Conservation (phyloP, 2,888 invertebrate species). For the Clivina fossor region DNA sequence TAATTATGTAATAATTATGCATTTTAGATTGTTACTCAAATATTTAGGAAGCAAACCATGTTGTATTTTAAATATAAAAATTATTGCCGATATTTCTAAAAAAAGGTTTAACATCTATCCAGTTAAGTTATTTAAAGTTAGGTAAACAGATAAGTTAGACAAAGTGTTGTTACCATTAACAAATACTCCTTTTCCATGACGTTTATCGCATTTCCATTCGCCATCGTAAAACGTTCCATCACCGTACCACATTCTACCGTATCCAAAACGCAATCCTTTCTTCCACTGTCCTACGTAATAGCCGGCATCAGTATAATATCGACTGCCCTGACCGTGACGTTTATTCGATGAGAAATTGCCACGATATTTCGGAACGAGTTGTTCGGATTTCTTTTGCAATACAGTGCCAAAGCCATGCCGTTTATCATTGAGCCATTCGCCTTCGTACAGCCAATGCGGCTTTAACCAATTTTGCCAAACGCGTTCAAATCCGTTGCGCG, state of each 20-base stretch:
- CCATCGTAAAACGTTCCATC: constrained; percentile 64
- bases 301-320: constrained; percentile 60
- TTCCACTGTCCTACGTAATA: constrained; percentile 63
- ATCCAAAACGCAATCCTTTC: constrained; percentile 58
- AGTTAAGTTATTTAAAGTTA: too few species aligned
- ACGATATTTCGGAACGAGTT: constrained; percentile 56
- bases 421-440: constrained; percentile 60
- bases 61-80: too few species aligned
- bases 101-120: too few species aligned
- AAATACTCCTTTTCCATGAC: constrained; percentile 59
- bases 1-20: too few species aligned
- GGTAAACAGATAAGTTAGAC: too few species aligned
- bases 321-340: constrained; percentile 60
- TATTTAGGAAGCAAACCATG: too few species aligned
- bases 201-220: constrained; percentile 57
- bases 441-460: constrained; percentile 61
- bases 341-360: constrained; percentile 64
- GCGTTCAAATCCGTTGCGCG: constrained; percentile 25
- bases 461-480: constrained; percentile 55
- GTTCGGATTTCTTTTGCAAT: constrained; percentile 53
- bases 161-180: constrained; percentile 57
- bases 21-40: too few species aligned
- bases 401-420: constrained; percentile 63
- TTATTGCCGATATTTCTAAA: too few species aligned
- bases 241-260: constrained; percentile 64